Conservation (phyloP, 2,113 vertebrate genomes). For the Platycercus adscitus region DNA sequence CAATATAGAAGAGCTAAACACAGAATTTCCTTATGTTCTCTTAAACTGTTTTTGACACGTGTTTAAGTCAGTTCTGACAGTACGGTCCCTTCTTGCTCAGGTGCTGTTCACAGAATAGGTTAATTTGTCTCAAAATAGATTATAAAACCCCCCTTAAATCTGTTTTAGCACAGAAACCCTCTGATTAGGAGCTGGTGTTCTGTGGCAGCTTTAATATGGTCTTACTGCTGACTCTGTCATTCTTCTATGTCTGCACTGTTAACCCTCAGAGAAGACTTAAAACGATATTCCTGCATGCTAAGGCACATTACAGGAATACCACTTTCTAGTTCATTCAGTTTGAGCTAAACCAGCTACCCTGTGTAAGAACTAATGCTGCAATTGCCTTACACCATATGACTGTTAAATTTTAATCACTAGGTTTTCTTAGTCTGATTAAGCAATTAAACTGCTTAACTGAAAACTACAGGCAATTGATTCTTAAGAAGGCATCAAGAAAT, state of each 20-base stretch:
- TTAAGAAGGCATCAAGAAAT: conserved; percentile 31
- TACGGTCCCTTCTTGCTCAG: neutral
- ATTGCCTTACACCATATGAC: conserved; percentile 16
- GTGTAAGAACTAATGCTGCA: conserved; percentile 52
- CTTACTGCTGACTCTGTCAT: neutral
- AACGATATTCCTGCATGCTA: conserved; percentile 7
- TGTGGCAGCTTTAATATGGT: conserved; percentile 34
- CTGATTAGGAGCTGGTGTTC: conserved; percentile 27
- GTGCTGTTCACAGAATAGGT: conserved; percentile 6
- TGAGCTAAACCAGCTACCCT: conserved; percentile 38
- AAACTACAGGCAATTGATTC: conserved; percentile 44
- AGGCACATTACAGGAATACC: conserved; percentile 2
- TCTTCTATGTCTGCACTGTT: conserved; percentile 20
- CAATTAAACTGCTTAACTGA: conserved; percentile 61
- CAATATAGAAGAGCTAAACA: neutral
- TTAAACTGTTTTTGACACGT: conserved; percentile 14
- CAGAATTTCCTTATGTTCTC: conserved; percentile 10
- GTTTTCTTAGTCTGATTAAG: conserved; percentile 45
- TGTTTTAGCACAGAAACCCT: conserved; percentile 9
- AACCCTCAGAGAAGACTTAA: conserved; percentile 19
- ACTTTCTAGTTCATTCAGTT: conserved; percentile 1
- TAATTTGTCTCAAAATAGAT: neutral
- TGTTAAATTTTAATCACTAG: conserved; percentile 45
- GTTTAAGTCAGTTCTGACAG: neutral
- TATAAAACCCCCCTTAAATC: neutral